A percentile compares a stretch with the other conserved stretches of the same genome.
phyloP scores from a whole-genome alignment of 30 jellyfish, hydroid and myxozoan genomes.

The Chrysaora quinquecirrha region DNA sequence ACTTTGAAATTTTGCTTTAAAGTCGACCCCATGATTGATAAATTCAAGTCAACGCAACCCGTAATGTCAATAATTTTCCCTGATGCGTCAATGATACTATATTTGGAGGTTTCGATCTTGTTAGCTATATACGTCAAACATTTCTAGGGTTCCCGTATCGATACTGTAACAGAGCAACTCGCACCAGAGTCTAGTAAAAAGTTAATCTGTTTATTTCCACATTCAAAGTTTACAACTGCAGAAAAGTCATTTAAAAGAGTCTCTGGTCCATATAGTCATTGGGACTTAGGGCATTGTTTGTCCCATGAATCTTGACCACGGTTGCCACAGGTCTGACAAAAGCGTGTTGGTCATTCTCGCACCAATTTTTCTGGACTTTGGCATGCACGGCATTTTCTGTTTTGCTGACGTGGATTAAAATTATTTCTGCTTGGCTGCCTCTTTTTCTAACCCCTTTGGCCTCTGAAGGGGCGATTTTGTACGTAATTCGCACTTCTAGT shows the following conservation, averaged over 20 bases:
- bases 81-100: constrained; percentile 17
- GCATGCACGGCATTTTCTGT: constrained; percentile 47
- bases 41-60: constrained; percentile 9
- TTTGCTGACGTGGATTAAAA: constrained; percentile 10
- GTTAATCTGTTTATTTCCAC: constrained; percentile 9
- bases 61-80: constrained; percentile 15
- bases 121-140: background rate
- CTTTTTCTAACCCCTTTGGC: background rate
- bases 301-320: constrained; percentile 62
- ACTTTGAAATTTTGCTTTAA: constrained; percentile 15
- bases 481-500: background rate
- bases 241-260: constrained; percentile 11
- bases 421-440: background rate
- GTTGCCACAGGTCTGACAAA: constrained; percentile 61
- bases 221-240: constrained; percentile 38
- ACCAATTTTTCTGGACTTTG: constrained; percentile 46
- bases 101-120: background rate
- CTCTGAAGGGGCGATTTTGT: background rate
- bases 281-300: constrained; percentile 44
- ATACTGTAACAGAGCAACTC: constrained; percentile 33
- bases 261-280: constrained; percentile 32
- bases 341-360: constrained; percentile 50
- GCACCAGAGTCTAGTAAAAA: constrained; percentile 42
- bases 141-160: constrained; percentile 24
- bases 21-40: constrained; percentile 1